phyloP scores from a whole-genome alignment of 1,140 invertebrate genomes.

The Dendroctonus valens region DNA sequence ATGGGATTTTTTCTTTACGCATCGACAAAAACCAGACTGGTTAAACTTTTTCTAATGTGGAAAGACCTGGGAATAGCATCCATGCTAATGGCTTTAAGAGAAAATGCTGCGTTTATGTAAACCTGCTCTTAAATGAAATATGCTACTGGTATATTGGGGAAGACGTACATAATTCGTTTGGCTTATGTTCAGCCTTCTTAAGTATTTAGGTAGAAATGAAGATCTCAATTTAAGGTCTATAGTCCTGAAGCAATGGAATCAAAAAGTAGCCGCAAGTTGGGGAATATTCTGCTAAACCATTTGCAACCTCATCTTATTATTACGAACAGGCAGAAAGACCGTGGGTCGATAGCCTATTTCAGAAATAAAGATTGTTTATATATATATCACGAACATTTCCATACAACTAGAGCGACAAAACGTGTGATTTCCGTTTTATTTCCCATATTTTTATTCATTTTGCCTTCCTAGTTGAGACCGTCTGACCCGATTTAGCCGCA shows the following conservation, averaged over 20 bases:
- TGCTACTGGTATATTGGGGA: too few species aligned
- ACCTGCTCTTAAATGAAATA: conserved; percentile 5
- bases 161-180: too few species aligned
- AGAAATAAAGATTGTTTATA: too few species aligned
- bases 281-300: too few species aligned
- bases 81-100: conserved; percentile 14
- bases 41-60: conserved; percentile 25
- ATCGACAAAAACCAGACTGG: conserved; percentile 17
- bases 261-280: too few species aligned
- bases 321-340: too few species aligned
- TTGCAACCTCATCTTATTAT: too few species aligned
- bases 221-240: too few species aligned
- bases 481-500: conserved; percentile 16
- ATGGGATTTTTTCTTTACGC: conserved; percentile 27
- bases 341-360: too few species aligned
- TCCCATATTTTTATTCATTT: conserved; percentile 11
- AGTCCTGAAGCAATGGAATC: too few species aligned
- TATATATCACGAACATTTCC: not conserved
- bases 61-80: conserved; percentile 19
- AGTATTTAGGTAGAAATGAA: too few species aligned
- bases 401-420: not conserved
- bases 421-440: conserved; percentile 7
- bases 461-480: conserved; percentile 5
- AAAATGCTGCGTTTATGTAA: not conserved
- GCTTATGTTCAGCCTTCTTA: too few species aligned